Conservation (phyloP, 1,140 invertebrate genomes). For the Copidosoma floridanum region DNA sequence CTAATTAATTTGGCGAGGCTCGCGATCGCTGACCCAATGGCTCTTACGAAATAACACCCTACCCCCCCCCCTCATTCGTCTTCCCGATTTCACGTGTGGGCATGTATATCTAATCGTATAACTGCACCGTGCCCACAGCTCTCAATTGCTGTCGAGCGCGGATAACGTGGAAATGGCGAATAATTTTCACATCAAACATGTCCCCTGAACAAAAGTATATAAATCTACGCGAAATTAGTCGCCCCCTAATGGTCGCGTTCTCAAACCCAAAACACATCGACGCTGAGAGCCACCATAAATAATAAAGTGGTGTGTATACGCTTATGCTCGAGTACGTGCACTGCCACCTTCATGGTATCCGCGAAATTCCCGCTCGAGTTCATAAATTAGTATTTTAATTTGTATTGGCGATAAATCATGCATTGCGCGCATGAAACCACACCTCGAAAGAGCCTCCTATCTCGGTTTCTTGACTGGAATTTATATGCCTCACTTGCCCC, state of each 20-base stretch:
- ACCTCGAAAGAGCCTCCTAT: slow-evolving; percentile 7
- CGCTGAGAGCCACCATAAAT: slow-evolving; percentile 8
- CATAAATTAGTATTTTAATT: slow-evolving; percentile 30
- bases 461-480: neutral
- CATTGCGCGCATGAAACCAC: slow-evolving; percentile 20
- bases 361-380: slow-evolving; percentile 16
- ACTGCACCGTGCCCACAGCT: too few relatives aligned
- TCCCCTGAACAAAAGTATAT: neutral
- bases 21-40: too few relatives aligned
- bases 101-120: too few relatives aligned
- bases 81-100: too few relatives aligned
- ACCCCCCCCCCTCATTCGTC: too few relatives aligned
- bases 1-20: too few relatives aligned
- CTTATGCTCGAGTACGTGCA: too few relatives aligned
- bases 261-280: slow-evolving; percentile 9
- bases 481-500: too few relatives aligned
- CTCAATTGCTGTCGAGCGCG: neutral
- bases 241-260: neutral
- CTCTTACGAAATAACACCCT: too few relatives aligned
- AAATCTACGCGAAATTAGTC: slow-evolving; percentile 11
- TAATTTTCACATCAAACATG: neutral
- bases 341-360: too few relatives aligned
- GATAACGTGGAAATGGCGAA: neutral
- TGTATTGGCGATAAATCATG: slow-evolving; percentile 24
- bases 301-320: too few relatives aligned